These are phyloP conservation scores for Toxostoma redivivum DNA, from an alignment of 2,113 vertebrate species.

Conservation along the genomic window DNA sequence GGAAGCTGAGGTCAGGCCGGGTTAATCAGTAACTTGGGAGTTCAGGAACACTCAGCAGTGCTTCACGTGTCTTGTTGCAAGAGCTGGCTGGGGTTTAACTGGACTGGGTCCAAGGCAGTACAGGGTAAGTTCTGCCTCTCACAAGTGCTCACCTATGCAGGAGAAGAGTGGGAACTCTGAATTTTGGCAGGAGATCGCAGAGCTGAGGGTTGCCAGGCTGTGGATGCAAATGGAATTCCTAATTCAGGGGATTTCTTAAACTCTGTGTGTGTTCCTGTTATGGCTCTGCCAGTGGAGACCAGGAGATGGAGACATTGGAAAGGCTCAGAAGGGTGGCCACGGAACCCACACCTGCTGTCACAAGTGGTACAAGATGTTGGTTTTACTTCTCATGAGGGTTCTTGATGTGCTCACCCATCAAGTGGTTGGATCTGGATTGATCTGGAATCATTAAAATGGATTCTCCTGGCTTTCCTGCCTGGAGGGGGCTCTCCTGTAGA, in stretches of 20 bases:
- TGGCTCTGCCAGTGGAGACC: background rate
- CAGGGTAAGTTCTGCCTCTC: background rate
- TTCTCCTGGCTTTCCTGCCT: background rate
- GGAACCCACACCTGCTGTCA: background rate
- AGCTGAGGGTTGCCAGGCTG: background rate
- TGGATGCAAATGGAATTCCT: background rate
- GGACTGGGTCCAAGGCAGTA: background rate
- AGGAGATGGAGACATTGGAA: background rate
- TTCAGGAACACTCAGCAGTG: background rate
- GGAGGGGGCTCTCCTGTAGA: no score
- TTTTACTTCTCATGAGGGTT: background rate
- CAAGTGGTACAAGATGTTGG: background rate
- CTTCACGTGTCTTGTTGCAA: background rate
- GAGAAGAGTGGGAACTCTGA: background rate
- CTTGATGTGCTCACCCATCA: background rate
- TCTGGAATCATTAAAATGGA: background rate
- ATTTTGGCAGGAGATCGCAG: background rate
- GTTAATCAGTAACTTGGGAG: background rate
- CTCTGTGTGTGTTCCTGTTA: background rate
- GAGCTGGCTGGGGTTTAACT: background rate
- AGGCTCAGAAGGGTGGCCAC: accelerated
- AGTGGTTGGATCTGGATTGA: background rate
- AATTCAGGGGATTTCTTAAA: background rate
- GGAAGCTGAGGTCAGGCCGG: background rate
- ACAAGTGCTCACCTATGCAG: background rate